A percentile compares a stretch with the other conserved stretches of the same genome.
Evolutionary conservation across 2,797 vertebrate species (phyloP).

Genomic region (Fistularia commersonii): DNA sequence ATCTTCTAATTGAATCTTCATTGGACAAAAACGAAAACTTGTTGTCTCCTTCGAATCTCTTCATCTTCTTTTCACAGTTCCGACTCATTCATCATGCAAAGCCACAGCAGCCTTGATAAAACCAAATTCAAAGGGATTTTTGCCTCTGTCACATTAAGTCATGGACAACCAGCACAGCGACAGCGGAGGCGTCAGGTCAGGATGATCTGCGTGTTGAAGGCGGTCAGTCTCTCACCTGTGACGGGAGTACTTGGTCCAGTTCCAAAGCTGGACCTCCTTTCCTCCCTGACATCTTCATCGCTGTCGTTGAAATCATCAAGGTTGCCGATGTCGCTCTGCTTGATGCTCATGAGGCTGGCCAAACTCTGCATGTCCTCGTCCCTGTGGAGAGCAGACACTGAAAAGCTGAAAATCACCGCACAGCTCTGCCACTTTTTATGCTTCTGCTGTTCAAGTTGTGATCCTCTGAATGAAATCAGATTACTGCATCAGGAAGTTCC

Average conservation of each 20-base stretch:
- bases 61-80: too few species aligned
- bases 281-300: slow-evolving; percentile 77
- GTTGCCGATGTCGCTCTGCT: slow-evolving; percentile 85
- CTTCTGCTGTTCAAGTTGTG: too few species aligned
- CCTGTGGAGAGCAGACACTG: slow-evolving; percentile 52
- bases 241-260: slow-evolving; percentile 33
- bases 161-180: too few species aligned
- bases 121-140: too few species aligned
- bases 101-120: too few species aligned
- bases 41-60: too few species aligned
- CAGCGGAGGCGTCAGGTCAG: background rate
- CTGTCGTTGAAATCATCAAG: slow-evolving; percentile 89
- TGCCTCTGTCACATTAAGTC: too few species aligned
- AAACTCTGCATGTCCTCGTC: slow-evolving; percentile 95
- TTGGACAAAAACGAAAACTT: too few species aligned
- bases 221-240: slow-evolving; percentile 62
- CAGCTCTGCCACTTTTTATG: too few species aligned
- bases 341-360: slow-evolving; percentile 89
- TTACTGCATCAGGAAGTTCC: background rate
- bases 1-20: too few species aligned
- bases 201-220: background rate
- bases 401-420: background rate
- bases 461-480: too few species aligned
- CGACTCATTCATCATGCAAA: too few species aligned
- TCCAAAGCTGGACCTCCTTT: slow-evolving; percentile 49